Conservation (phyloP, 92 coral and sea anemone genomes). For the Umimayanthus kanabou region DNA sequence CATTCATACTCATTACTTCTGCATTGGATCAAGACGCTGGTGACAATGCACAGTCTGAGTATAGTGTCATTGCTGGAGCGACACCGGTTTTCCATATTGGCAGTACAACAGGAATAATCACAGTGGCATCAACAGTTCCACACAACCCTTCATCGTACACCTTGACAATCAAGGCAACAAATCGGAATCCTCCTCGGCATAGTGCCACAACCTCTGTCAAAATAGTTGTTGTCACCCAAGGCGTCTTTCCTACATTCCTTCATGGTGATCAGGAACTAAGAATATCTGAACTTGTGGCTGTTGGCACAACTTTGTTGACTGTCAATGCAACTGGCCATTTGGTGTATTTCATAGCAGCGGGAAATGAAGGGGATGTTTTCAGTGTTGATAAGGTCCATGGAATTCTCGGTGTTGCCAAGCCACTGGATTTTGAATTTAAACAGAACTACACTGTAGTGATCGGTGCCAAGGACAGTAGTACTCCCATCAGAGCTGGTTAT, state of each 20-base stretch:
- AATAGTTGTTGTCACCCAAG: conserved; percentile 51
- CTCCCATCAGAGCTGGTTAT: conserved; percentile 73
- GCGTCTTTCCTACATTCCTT: conserved; percentile 72
- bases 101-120: conserved; percentile 68
- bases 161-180: conserved; percentile 73
- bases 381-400: conserved; percentile 73
- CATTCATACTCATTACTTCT: conserved; percentile 66
- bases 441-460: conserved; percentile 72
- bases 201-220: conserved; percentile 71
- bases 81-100: conserved; percentile 59
- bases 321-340: conserved; percentile 91
- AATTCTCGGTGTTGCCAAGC: conserved; percentile 57
- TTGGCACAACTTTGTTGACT: conserved; percentile 63
- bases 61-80: conserved; percentile 59
- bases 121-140: conserved; percentile 69
- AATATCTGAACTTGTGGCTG: conserved; percentile 73
- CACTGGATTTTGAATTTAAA: conserved; percentile 72
- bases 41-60: conserved; percentile 80
- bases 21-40: conserved; percentile 84
- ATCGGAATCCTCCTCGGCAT: conserved; percentile 64
- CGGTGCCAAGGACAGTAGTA: conserved; percentile 83
- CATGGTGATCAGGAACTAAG: conserved; percentile 58
- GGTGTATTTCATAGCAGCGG: conserved; percentile 80
- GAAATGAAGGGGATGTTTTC: conserved; percentile 74
- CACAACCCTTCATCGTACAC: conserved; percentile 47